These are phyloP conservation scores for Catotricha subobsoleta DNA, from an alignment of 2,888 invertebrate species.

Conservation along the genomic window DNA sequence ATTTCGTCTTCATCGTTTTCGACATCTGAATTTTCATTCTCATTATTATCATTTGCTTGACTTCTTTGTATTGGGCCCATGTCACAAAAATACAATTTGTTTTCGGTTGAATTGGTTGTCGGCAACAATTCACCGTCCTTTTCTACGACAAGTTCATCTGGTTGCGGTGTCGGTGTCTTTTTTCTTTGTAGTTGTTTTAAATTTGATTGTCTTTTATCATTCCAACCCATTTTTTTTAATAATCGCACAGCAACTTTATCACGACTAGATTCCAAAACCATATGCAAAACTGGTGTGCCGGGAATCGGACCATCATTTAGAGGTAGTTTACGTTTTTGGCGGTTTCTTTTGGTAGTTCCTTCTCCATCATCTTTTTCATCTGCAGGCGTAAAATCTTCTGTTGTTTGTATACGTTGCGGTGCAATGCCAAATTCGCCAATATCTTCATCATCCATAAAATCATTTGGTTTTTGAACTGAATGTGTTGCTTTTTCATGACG, in stretches of 20 bases:
- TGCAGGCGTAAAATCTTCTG: slow-evolving; percentile 45
- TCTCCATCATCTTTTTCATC: slow-evolving; percentile 12
- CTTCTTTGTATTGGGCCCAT: slow-evolving; percentile 11
- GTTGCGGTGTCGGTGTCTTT: slow-evolving; percentile 18
- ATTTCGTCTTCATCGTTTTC: slow-evolving; percentile 18
- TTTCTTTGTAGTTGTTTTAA: slow-evolving; percentile 29
- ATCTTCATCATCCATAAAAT: slow-evolving; percentile 98
- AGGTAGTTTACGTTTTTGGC: slow-evolving; percentile 25
- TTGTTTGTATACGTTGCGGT: slow-evolving; percentile 65
- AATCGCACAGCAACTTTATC: slow-evolving; percentile 77
- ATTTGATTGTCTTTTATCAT: slow-evolving; percentile 41
- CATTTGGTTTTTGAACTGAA: slow-evolving; percentile 53
- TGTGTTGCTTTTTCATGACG: slow-evolving; percentile 43
- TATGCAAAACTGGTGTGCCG: slow-evolving; percentile 52
- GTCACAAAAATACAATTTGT: slow-evolving; percentile 19
- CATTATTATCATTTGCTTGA: background rate
- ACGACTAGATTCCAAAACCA: slow-evolving; percentile 52
- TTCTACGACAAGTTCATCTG: slow-evolving; percentile 21
- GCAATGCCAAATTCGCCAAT: slow-evolving; percentile 89
- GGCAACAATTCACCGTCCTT: slow-evolving; percentile 9
- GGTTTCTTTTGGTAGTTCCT: slow-evolving; percentile 4
- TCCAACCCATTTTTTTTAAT: slow-evolving; percentile 83
- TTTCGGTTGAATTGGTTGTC: background rate
- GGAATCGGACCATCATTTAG: slow-evolving; percentile 21
- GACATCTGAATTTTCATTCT: background rate